Evolutionary conservation across 2,797 vertebrate species (phyloP).

Genomic region (Meda fulgida): DNA sequence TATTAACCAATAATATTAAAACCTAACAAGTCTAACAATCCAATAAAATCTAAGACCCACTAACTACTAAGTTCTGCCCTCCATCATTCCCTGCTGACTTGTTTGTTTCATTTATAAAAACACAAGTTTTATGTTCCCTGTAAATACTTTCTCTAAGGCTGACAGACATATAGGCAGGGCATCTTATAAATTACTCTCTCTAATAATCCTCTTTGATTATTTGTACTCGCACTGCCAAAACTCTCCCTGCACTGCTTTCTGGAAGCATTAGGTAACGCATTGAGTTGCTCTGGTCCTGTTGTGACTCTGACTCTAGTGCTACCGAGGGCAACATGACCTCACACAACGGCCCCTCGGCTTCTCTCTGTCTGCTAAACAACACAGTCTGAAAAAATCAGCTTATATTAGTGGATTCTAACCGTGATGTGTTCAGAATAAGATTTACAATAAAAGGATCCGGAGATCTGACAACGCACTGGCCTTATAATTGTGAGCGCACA

Average conservation of each 20-base stretch:
- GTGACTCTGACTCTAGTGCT: slow-evolving; percentile 61
- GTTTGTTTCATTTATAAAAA: not conserved
- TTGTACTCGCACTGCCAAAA: slow-evolving; percentile 39
- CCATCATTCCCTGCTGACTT: not conserved
- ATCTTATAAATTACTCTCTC: not conserved
- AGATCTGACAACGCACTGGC: slow-evolving; percentile 21
- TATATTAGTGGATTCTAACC: not conserved
- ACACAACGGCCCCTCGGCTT: slow-evolving; percentile 59
- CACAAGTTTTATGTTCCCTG: not conserved
- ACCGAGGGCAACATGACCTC: slow-evolving; percentile 67
- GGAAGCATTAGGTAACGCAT: slow-evolving; percentile 62
- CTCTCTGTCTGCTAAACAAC: slow-evolving; percentile 25
- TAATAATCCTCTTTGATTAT: slow-evolving; percentile 20
- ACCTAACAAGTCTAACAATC: slow-evolving; percentile 8
- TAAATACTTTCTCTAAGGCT: not conserved
- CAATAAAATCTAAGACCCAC: slow-evolving; percentile 28
- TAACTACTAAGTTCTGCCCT: not conserved
- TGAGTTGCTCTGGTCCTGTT: slow-evolving; percentile 61
- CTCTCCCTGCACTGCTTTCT: slow-evolving; percentile 43
- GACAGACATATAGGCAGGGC: not conserved
- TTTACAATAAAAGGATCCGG: slow-evolving; percentile 47
- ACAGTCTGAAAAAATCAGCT: slow-evolving; percentile 13
- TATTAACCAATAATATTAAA: not conserved
- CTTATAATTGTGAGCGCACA: not conserved
- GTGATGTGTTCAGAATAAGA: not conserved